A percentile compares a stretch with the other conserved stretches of the same genome.
These are phyloP conservation scores for Sminthurides aquaticus DNA, from an alignment of 2,888 invertebrate genomes.

Conservation along the genomic window DNA sequence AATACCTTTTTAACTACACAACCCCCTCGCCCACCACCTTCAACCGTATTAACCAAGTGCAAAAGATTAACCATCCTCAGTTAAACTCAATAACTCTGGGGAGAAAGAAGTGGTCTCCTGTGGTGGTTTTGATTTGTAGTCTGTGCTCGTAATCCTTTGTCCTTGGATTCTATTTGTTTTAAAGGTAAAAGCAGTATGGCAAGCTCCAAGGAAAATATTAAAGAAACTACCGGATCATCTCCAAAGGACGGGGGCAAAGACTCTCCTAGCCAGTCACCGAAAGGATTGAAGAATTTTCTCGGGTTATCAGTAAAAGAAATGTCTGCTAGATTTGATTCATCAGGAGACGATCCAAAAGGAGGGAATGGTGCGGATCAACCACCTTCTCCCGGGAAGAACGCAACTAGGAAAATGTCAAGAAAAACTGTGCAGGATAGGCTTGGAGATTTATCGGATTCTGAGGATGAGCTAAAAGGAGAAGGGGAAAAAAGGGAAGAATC, in stretches of 20 bases:
- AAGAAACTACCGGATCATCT: too few species aligned
- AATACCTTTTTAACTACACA: not conserved
- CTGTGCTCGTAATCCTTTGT: too few species aligned
- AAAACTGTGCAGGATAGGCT: not conserved
- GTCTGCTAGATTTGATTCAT: not conserved
- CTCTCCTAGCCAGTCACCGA: too few species aligned
- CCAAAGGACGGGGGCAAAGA: not conserved
- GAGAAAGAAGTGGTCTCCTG: too few species aligned
- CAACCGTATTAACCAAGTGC: not conserved
- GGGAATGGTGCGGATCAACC: not conserved
- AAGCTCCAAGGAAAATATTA: too few species aligned
- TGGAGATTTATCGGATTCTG: not conserved
- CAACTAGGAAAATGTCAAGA: not conserved
- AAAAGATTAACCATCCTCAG: not conserved
- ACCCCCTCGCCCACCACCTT: not conserved
- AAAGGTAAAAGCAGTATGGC: too few species aligned
- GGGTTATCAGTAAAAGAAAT: conserved; percentile 4
- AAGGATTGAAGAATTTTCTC: conserved; percentile 1
- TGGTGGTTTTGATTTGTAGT: too few species aligned
- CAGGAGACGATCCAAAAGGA: not conserved
- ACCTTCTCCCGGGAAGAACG: not conserved
- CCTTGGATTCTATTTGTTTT: too few species aligned
- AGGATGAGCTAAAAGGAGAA: not conserved
- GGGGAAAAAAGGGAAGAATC: not conserved
- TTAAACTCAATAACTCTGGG: not conserved